Conservation (phyloP, 2,888 invertebrate genomes). For the Cremastinae sp. region DNA sequence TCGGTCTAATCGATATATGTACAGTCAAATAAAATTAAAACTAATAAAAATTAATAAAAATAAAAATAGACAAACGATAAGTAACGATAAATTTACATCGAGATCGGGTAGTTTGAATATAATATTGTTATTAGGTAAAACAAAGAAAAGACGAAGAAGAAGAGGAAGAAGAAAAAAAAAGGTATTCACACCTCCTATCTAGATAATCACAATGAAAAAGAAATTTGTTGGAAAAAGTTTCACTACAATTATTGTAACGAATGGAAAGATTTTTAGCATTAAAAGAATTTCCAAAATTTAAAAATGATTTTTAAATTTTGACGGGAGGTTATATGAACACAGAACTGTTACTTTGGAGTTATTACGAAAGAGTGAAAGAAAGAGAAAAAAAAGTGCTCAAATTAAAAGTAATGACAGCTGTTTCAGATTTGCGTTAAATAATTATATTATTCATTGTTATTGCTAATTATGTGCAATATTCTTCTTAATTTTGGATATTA, state of each 20-base stretch:
- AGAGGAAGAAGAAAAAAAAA: background rate
- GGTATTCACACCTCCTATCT: slow-evolving; percentile 28
- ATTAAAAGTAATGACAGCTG: slow-evolving; percentile 21
- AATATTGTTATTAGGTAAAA: slow-evolving; percentile 31
- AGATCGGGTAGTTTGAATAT: slow-evolving; percentile 36
- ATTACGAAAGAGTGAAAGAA: background rate
- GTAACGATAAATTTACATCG: slow-evolving; percentile 39
- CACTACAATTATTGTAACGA: too few relatives aligned
- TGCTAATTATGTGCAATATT: slow-evolving; percentile 47
- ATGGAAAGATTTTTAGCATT: slow-evolving; percentile 9
- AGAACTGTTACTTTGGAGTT: slow-evolving; percentile 21
- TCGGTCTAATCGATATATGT: slow-evolving; percentile 33
- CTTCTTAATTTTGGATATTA: slow-evolving; percentile 49
- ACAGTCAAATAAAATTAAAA: slow-evolving; percentile 27
- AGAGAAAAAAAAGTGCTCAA: slow-evolving; percentile 28
- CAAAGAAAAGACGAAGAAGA: too few relatives aligned
- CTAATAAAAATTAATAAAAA: too few relatives aligned
- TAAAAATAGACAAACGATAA: slow-evolving; percentile 12
- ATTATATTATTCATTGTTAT: slow-evolving; percentile 26
- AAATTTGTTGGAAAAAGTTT: too few relatives aligned
- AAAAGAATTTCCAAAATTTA: slow-evolving; percentile 5
- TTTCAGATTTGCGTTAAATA: slow-evolving; percentile 35
- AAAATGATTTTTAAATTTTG: background rate
- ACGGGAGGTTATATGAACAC: slow-evolving; percentile 5
- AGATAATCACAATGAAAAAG: too few relatives aligned